phyloP scores from a whole-genome alignment of 2,113 vertebrate species.

The Andinoacara biseriatus region DNA sequence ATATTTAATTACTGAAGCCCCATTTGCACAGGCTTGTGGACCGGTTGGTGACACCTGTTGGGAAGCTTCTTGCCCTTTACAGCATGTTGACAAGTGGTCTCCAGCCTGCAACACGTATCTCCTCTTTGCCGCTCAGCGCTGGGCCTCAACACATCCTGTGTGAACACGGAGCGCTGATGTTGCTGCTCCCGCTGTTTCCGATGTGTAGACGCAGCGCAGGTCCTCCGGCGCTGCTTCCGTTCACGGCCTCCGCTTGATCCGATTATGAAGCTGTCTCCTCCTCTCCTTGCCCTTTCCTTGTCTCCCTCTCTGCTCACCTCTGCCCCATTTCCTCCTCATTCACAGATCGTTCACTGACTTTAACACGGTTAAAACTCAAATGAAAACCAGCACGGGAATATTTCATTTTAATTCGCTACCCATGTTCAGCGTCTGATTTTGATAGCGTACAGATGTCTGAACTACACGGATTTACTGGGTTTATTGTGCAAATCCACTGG shows the following conservation, averaged over 20 bases:
- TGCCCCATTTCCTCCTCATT: not conserved
- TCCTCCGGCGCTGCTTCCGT: not conserved
- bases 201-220: not conserved
- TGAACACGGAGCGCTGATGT: not conserved
- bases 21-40: too few species aligned
- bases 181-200: not conserved
- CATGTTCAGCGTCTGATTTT: not conserved
- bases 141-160: not conserved
- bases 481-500: not conserved
- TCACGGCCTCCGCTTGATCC: not conserved
- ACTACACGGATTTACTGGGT: not conserved
- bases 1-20: too few species aligned
- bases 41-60: not conserved
- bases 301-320: not conserved
- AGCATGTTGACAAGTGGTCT: not conserved
- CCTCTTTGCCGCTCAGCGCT: not conserved
- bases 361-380: conserved; percentile 16
- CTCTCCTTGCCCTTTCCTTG: not conserved
- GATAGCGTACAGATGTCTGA: not conserved
- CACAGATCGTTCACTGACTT: not conserved
- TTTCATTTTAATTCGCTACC: not conserved
- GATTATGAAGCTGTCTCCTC: not conserved
- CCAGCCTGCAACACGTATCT: not conserved
- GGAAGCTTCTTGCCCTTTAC: not conserved
- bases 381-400: not conserved